phyloP scores from a whole-genome alignment of 2,797 vertebrate genomes.

The Schizothorax lantsangensis region DNA sequence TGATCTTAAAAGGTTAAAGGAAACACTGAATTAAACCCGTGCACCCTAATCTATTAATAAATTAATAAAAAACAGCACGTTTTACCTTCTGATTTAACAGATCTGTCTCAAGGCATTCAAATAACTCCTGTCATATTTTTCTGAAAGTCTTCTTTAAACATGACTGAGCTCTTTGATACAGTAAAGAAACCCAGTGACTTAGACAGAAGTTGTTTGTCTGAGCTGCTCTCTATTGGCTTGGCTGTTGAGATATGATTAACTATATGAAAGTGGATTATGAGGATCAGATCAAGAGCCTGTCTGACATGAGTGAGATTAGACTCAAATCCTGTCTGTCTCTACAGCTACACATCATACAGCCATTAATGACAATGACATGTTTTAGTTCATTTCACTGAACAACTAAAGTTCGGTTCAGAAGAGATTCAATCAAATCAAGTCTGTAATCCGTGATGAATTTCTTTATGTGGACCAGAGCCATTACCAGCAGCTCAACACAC shows the following conservation, averaged over 20 bases:
- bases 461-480: neutral
- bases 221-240: slow-evolving; percentile 35
- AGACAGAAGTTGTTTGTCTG: neutral
- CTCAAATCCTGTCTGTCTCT: slow-evolving; percentile 71
- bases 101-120: neutral
- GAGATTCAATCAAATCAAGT: slow-evolving; percentile 9
- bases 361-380: neutral
- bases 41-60: too few relatives aligned
- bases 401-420: neutral
- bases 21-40: too few relatives aligned
- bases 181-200: neutral
- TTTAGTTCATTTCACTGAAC: neutral
- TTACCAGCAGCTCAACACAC: neutral
- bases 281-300: slow-evolving; percentile 67
- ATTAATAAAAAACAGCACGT: too few relatives aligned
- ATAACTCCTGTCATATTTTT: neutral
- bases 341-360: neutral
- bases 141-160: neutral
- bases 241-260: slow-evolving; percentile 66
- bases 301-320: slow-evolving; percentile 69
- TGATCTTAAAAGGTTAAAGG: neutral
- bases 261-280: slow-evolving; percentile 70
- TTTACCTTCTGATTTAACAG: neutral
- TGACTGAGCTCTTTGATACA: neutral
- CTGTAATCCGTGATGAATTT: slow-evolving; percentile 3